phyloP scores from a whole-genome alignment of 1,140 invertebrate species.

The Lordiphosa stackelbergi region DNA sequence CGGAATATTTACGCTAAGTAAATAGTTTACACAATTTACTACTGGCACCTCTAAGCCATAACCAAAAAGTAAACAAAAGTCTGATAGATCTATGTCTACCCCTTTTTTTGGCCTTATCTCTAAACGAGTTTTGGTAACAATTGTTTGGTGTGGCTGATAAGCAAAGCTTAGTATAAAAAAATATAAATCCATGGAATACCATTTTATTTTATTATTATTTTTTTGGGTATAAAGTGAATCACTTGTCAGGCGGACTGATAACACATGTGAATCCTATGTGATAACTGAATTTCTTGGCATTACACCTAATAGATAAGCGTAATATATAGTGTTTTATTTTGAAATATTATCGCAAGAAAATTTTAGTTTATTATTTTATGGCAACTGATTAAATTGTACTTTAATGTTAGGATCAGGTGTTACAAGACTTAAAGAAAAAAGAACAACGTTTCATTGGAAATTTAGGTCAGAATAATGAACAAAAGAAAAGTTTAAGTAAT shows the following conservation, averaged over 20 bases:
- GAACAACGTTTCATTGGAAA: too few relatives aligned
- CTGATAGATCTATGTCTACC: constrained; percentile 6
- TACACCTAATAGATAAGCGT: too few relatives aligned
- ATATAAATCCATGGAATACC: constrained; percentile 23
- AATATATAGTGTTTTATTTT: too few relatives aligned
- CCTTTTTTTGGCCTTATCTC: constrained; percentile 18
- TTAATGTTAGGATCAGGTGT: too few relatives aligned
- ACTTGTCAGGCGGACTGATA: constrained; percentile 16
- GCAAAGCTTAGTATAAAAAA: background rate
- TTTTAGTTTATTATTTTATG: too few relatives aligned
- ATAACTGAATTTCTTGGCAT: background rate
- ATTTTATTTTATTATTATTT: constrained; percentile 23
- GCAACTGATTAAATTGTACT: too few relatives aligned
- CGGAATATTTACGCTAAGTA: constrained; percentile 1
- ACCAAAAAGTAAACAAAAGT: constrained; percentile 12
- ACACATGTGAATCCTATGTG: constrained; percentile 12
- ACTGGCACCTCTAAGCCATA: constrained; percentile 1
- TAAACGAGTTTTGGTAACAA: constrained; percentile 26
- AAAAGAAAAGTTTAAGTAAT: too few relatives aligned
- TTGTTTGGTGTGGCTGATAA: constrained; percentile 30
- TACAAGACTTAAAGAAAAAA: too few relatives aligned
- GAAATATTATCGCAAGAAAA: too few relatives aligned
- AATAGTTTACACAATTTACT: constrained; percentile 12
- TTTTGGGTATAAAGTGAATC: constrained; percentile 33
- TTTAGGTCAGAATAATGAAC: too few relatives aligned